These are phyloP conservation scores for Gobiocypris rarus DNA, from an alignment of 2,113 vertebrate genomes.

Conservation along the genomic window DNA sequence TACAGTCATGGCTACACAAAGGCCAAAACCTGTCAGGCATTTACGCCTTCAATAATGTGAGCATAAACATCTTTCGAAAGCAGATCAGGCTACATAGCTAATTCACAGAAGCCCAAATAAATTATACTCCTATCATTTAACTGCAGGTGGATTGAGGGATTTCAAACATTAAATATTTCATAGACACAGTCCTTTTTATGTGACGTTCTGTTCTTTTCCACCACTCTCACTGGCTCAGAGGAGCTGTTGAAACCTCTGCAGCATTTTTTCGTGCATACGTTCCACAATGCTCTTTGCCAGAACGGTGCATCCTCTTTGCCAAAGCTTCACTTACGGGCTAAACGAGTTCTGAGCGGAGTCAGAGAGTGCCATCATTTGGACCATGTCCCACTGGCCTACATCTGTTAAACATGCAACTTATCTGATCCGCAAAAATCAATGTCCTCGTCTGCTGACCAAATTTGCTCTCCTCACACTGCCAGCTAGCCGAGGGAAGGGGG, in stretches of 20 bases:
- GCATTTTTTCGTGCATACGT: neutral
- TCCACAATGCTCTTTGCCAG: conserved; percentile 1
- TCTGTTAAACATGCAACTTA: conserved; percentile 42
- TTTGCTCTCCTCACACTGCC: conserved; percentile 13
- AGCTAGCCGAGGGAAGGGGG: conserved; percentile 13
- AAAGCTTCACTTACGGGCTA: conserved; percentile 27
- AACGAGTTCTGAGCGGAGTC: conserved; percentile 20
- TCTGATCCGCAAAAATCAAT: conserved; percentile 42
- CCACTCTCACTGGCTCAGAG: conserved; percentile 1
- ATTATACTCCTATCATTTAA: conserved; percentile 6
- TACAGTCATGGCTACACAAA: neutral
- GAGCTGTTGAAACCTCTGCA: neutral
- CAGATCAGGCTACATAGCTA: conserved; percentile 2
- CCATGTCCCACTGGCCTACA: conserved; percentile 40
- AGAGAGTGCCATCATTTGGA: conserved; percentile 34
- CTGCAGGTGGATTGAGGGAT: conserved; percentile 10
- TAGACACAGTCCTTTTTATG: neutral
- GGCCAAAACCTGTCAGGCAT: neutral
- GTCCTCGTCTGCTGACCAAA: conserved; percentile 35
- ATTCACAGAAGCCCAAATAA: neutral
- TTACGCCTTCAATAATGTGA: neutral
- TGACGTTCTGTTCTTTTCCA: neutral
- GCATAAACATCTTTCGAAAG: conserved; percentile 8
- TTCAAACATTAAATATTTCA: conserved; percentile 8
- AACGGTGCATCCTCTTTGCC: neutral